phyloP scores from a whole-genome alignment of 1,140 invertebrate genomes.

The Nasonia vitripennis region DNA sequence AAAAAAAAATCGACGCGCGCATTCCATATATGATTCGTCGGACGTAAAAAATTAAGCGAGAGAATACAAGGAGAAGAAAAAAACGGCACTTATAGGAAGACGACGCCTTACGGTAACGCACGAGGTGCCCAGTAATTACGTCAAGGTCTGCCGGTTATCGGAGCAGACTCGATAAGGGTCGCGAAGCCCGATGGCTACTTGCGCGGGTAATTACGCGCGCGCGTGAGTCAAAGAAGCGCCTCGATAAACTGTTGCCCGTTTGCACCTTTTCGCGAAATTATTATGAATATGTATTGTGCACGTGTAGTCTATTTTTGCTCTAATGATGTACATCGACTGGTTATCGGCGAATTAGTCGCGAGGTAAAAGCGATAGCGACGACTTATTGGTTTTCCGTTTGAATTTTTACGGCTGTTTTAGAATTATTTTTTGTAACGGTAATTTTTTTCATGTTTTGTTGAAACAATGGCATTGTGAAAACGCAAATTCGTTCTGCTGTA shows the following conservation, averaged over 20 bases:
- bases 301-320: no score
- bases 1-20: not conserved
- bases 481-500: no score
- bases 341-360: no score
- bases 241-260: not conserved
- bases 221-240: not conserved
- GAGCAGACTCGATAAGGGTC: slow-evolving; percentile 23
- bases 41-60: not conserved
- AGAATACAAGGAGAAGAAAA: not conserved
- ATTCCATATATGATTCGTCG: not conserved
- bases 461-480: no score
- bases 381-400: not conserved
- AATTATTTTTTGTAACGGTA: no score
- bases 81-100: not conserved
- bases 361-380: no score
- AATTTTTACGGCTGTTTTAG: not conserved
- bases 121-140: slow-evolving; percentile 25
- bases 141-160: slow-evolving; percentile 45
- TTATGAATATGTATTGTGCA: no score
- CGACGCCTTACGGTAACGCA: slow-evolving; percentile 6
- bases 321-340: no score
- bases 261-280: not conserved
- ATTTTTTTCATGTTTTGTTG: no score
- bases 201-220: not conserved
- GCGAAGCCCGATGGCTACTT: not conserved